Conservation (phyloP, 2,888 invertebrate species). For the Tridacna crocea region DNA sequence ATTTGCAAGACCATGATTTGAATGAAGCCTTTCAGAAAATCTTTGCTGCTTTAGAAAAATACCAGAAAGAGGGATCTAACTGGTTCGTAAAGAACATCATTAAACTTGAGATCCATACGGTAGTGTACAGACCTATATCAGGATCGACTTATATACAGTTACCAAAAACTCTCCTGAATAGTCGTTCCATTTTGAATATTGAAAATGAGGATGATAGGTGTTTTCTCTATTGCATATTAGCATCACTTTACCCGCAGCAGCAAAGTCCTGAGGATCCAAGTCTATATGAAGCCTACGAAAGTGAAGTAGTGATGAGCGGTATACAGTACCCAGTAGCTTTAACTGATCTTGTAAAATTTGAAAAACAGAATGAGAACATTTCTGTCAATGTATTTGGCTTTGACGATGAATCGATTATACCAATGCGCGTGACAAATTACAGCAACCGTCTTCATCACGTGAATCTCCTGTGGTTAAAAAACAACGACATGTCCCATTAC, state of each 20-base stretch:
- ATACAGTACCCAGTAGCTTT: constrained; percentile 47
- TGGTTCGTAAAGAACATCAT: constrained; percentile 51
- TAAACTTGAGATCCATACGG: constrained; percentile 44
- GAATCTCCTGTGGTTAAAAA: constrained; percentile 50
- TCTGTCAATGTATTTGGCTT: constrained; percentile 55
- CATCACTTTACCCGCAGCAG: constrained; percentile 39
- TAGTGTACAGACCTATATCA: constrained; percentile 42
- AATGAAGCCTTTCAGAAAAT: constrained; percentile 49
- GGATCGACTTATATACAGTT: constrained; percentile 48
- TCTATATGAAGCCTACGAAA: constrained; percentile 34
- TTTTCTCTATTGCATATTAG: constrained; percentile 50
- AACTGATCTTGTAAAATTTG: constrained; percentile 35
- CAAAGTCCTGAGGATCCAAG: too few relatives aligned
- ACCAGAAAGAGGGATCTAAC: constrained; percentile 35
- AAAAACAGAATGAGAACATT: constrained; percentile 41
- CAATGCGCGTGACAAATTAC: constrained; percentile 39
- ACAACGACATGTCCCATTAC: constrained; percentile 45
- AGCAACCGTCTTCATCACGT: constrained; percentile 39
- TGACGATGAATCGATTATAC: constrained; percentile 46
- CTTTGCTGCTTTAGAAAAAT: constrained; percentile 47
- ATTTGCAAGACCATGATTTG: constrained; percentile 33
- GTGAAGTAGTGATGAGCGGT: constrained; percentile 42
- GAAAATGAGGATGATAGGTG: constrained; percentile 50
- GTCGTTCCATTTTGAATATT: constrained; percentile 46
- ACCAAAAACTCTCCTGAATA: constrained; percentile 25